Evolutionary conservation across 2,797 vertebrate species (phyloP).

Genomic region (Enteromius mattozi): DNA sequence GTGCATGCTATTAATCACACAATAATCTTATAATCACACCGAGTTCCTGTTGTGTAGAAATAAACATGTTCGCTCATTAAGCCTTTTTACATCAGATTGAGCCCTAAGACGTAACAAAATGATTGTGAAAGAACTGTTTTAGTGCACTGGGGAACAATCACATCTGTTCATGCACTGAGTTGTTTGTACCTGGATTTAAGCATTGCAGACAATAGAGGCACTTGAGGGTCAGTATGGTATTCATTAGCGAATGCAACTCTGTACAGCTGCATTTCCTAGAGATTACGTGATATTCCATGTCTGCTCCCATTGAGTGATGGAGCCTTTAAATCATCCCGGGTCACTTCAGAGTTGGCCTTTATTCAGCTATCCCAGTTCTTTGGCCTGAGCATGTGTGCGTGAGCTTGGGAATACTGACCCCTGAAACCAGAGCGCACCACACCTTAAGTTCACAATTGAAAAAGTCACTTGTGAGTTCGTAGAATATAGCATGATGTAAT

Average conservation of each 20-base stretch:
- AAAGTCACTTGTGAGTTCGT: not conserved
- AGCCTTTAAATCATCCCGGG: slow-evolving; percentile 47
- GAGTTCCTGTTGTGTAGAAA: not conserved
- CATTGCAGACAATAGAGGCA: slow-evolving; percentile 8
- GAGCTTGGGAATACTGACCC: not conserved
- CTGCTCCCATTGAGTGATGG: slow-evolving; percentile 28
- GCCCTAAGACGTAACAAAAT: not conserved
- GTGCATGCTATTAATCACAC: not conserved
- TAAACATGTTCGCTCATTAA: slow-evolving; percentile 5
- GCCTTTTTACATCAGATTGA: not conserved
- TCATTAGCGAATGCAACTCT: slow-evolving; percentile 55
- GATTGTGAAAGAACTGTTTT: slow-evolving; percentile 16
- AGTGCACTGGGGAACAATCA: not conserved
- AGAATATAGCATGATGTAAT: slow-evolving; percentile 1
- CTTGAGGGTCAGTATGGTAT: slow-evolving; percentile 40
- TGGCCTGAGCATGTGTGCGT: not conserved
- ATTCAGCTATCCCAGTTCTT: slow-evolving; percentile 39
- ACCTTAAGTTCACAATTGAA: slow-evolving; percentile 8
- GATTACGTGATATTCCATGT: slow-evolving; percentile 42
- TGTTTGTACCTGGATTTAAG: slow-evolving; percentile 33
- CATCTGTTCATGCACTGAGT: not conserved
- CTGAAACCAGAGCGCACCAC: not conserved
- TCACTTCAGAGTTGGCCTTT: slow-evolving; percentile 39
- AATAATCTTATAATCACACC: not conserved
- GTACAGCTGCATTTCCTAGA: slow-evolving; percentile 24